Base-by-base conservation (phyloP, 2,888 invertebrate species). In the Lepidochrysops patricia region DNA sequence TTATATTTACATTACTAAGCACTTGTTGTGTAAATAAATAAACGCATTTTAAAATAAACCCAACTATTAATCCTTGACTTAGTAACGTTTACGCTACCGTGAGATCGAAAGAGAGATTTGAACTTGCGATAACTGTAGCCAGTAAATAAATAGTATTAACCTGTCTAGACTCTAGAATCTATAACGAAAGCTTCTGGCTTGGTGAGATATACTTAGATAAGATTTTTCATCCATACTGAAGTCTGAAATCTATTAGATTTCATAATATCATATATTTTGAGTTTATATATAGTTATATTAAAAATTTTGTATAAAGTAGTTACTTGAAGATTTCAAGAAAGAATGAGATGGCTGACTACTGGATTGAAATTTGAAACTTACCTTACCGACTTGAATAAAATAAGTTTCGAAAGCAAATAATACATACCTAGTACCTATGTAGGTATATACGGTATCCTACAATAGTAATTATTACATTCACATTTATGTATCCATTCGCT, bases 11-110 rank as follows among this genome's bases (percentile, higher is more conserved):
- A 78, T 80, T 80, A 82, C 83, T 82, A 82, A 87, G 82, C 84
- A 87, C 86, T 85, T 84, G 84, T 84, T 81, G 75, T 74, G 78
- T 84, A 86, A 86, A 87, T 85, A 87, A 87, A 87, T 85, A 86
- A 72, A 80, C 74, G 67, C 73, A 80, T 74, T 80, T 81, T 82
- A 84, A 86, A 80, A 83, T 85, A 87, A 87, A 85, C 86, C 77
- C 72, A 67, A 75, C 78, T 76, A 81, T 77, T 77, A 82, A 83
- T 83, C 80, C 80, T 83, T 79, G 82, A 79, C 82, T 81, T 79
- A 73, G 81, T 79, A 79, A 74, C 74, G 79, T 82, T 80, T 79
- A 80, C 76, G 76, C 75, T 77, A 76, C 76, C 82, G 82, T 81
- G 81, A 80, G 82, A 82, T 76, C 64, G 62, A 58, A 66, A 66